Base-by-base conservation (phyloP, 2,113 vertebrate species). In the Etheostoma cragini region DNA sequence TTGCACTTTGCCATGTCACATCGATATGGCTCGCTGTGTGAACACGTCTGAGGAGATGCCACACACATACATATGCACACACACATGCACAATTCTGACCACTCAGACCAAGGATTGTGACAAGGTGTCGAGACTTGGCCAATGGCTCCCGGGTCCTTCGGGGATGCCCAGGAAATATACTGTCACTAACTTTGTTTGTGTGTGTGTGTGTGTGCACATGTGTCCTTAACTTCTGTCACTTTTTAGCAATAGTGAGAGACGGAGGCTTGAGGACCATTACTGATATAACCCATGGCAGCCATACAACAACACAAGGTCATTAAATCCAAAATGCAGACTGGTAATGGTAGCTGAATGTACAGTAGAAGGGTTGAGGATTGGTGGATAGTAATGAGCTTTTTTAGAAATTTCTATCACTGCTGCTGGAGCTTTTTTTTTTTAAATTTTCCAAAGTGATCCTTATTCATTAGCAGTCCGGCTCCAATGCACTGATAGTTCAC, bases 221-320 rank as follows among this genome's bases (percentile, higher is more conserved):
- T 84, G 83, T 76, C 78, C 85, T 76, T 35, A 83, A 83, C 78
- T 80, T 79, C 74, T 72, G 73, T 86, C 66, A 75, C 70, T 78
- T 87, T 88, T 81, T 52, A 72, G 86, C 81, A 56, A 82, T 82
- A 83, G 79, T 58, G 83, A 85, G 88, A 87, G 84, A 88, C 82
- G 74, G 67, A 80, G 73, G 84, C 90, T 91, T 94, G 94, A 94
- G 84, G 94, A 87, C 94, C 94, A 94, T 95, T 94, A 94, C 89
- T 76, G 86, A 93, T 91, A 94, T 92, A 86, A 85, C 72, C 89
- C 72, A 24, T 93, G 94, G 94, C 93, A 94, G 87, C 70, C 71
- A 85, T 86, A 85, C 72, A 89, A 82, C 88, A 80, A 87, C 91
- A 91, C 91, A 94, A 92, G 92, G 93, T 93, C 93, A 92, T 93